Conservation (phyloP, 2,113 vertebrate genomes). For the Pedetes capensis region DNA sequence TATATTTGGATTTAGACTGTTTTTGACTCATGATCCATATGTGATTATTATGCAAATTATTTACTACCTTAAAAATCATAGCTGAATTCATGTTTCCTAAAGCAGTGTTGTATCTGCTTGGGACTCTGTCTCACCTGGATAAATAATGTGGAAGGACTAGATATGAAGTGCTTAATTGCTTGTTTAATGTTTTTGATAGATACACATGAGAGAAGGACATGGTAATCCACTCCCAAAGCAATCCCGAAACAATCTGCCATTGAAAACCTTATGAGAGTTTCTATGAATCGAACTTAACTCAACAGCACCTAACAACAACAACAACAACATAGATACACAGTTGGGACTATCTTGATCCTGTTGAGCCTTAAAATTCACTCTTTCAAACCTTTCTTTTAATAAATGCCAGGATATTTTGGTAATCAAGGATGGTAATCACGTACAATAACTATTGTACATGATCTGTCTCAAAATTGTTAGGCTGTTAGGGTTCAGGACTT, state of each 20-base stretch:
- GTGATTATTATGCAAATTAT: neutral
- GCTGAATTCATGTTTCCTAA: slow-evolving; percentile 34
- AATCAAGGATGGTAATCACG: slow-evolving; percentile 29
- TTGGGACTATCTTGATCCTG: slow-evolving; percentile 29
- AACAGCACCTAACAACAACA: too few relatives aligned
- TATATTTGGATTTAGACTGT: slow-evolving; percentile 27
- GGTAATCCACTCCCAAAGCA: too few relatives aligned
- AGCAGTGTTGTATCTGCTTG: neutral
- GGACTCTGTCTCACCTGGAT: slow-evolving; percentile 19
- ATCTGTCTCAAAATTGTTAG: too few relatives aligned
- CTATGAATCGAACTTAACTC: too few relatives aligned
- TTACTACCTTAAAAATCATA: slow-evolving; percentile 5
- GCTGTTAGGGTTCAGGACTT: slow-evolving; percentile 28
- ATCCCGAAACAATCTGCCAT: too few relatives aligned
- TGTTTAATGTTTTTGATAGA: slow-evolving; percentile 56
- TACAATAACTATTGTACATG: neutral
- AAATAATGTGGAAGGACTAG: slow-evolving; percentile 29
- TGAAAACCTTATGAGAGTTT: too few relatives aligned
- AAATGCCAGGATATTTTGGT: slow-evolving; percentile 45
- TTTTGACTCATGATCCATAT: neutral
- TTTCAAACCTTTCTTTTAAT: slow-evolving; percentile 44
- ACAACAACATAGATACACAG: slow-evolving; percentile 27
- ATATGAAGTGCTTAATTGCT: slow-evolving; percentile 58
- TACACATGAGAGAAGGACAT: too few relatives aligned
- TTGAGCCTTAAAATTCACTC: slow-evolving; percentile 61